Evolutionary conservation across 2,113 vertebrate species (phyloP).

Genomic region (Daubentonia madagascariensis): DNA sequence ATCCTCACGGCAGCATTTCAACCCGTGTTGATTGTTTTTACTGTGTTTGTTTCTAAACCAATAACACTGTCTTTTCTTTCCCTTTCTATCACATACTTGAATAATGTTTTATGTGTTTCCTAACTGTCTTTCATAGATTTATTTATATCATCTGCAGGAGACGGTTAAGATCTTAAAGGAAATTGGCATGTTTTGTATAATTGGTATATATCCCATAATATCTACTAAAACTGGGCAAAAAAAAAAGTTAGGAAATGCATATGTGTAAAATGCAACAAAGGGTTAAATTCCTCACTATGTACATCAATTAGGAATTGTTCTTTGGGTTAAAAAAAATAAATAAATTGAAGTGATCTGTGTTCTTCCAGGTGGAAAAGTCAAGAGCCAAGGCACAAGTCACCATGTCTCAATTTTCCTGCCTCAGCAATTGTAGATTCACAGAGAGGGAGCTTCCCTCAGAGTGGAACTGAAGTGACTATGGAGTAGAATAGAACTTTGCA

Average conservation of each 20-base stretch:
- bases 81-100: background rate
- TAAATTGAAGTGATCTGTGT: background rate
- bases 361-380: background rate
- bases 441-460: background rate
- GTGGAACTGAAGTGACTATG: background rate
- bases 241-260: background rate
- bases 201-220: background rate
- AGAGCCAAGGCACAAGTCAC: background rate
- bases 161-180: conserved; percentile 5
- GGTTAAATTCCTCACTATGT: background rate
- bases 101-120: background rate
- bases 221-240: background rate
- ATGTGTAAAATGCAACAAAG: background rate
- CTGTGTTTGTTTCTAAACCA: conserved; percentile 5
- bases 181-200: conserved; percentile 24
- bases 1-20: background rate
- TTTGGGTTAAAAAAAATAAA: background rate
- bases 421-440: background rate
- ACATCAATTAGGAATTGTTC: background rate
- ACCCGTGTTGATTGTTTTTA: background rate
- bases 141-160: background rate
- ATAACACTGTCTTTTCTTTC: conserved; percentile 7
- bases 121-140: background rate
- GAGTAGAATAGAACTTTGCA: background rate
- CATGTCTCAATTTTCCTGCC: background rate